Conservation (phyloP, 2,113 vertebrate species). For the Fregetta grallaria region DNA sequence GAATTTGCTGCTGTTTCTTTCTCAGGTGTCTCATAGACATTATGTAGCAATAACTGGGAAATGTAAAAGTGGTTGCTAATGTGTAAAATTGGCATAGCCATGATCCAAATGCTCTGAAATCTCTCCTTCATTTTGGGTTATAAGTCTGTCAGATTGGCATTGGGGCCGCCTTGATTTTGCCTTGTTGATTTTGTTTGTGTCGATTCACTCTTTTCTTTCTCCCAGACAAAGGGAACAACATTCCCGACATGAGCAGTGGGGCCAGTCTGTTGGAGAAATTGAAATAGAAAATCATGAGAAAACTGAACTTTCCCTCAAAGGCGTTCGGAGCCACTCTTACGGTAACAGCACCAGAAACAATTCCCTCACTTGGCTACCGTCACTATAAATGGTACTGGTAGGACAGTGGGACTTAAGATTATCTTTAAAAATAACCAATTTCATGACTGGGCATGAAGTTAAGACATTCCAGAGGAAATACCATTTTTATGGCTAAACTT, state of each 20-base stretch:
- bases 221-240: constrained; percentile 17
- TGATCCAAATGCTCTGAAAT: neutral
- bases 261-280: constrained; percentile 17
- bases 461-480: neutral
- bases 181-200: neutral
- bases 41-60: neutral
- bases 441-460: neutral
- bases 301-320: neutral
- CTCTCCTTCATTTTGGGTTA: neutral
- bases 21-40: neutral
- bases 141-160: neutral
- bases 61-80: neutral
- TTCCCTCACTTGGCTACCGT: neutral
- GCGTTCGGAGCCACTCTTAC: constrained; percentile 37
- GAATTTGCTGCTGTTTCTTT: neutral
- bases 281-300: neutral
- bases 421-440: neutral
- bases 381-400: neutral
- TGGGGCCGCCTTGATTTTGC: neutral
- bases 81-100: neutral
- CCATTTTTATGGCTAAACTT: neutral
- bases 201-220: neutral
- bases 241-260: constrained; percentile 46
- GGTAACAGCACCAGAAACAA: neutral
- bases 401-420: neutral